Evolutionary conservation across 2,797 vertebrate species (phyloP), one percentile per base, ranked within the genome.

Genomic region (Gymnothorax javanicus): DNA sequence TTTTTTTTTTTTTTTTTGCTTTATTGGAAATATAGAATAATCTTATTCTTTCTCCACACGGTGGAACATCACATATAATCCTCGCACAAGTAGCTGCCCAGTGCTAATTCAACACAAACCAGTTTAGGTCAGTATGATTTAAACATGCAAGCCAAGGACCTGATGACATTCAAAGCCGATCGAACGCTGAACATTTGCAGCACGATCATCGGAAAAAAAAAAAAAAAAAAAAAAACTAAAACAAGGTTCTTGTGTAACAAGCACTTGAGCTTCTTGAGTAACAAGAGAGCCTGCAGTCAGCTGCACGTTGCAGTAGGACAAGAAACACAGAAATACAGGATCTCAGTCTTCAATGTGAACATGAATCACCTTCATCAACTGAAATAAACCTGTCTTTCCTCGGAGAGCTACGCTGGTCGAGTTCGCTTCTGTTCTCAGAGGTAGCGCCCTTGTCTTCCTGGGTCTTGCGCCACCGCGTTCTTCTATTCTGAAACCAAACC

Each of bases 401-500:
- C 25, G 69, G 27, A 58, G 83, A 25, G 25, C 83, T 27, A 43
- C 43, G 52, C 71, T 13, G 81, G 13, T 60, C 54, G 83, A 17
- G 20, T 17, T 33, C 71, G 77, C 67, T 82, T 52, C 17, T 86
- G 52, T 82, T 27, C 60, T 56, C 12, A 13, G 62, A 81, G 73
- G 62, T 20, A 27, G 64, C 8, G 4, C n/a, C 50, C 58, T 54
- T 82, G 64, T 86, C 87, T 43, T 83, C 86, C 58, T 87, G 54
- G 83, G 81, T 86, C 71, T 89, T 90, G 59, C 85, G 86, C 85
- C 86, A 90, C 64, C 88, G 79, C 81, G 88, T 88, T 84, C 89
- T 86, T 7, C 88, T 71, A 83, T 90, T 88, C 50, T 90, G 89
- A 57, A 90, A 89, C 89, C 89, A 90, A 9, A 90, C 88, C 52